Percentiles rank a stretch among this genome's conserved stretches.
Conservation (phyloP, 2,888 invertebrate genomes). For the Sesia bembeciformis region DNA sequence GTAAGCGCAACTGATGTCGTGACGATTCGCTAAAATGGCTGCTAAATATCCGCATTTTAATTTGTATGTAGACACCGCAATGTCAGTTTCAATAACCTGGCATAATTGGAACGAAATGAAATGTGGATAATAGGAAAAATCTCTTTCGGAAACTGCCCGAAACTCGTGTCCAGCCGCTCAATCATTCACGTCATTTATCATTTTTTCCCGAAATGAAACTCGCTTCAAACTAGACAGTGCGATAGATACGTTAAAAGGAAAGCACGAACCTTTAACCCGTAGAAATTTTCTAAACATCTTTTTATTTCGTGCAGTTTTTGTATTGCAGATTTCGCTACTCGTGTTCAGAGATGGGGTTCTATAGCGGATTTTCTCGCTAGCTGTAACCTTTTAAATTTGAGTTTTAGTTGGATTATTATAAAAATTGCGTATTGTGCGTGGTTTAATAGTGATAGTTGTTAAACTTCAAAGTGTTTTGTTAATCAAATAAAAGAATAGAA, state of each 20-base stretch:
- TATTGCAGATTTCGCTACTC: slow-evolving; percentile 26
- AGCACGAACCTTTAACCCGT: slow-evolving; percentile 13
- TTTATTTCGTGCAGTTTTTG: slow-evolving; percentile 53
- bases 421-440: no score
- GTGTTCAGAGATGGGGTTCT: slow-evolving; percentile 24
- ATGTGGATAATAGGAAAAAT: slow-evolving; percentile 40
- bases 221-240: slow-evolving; percentile 57
- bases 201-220: slow-evolving; percentile 57
- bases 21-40: slow-evolving; percentile 50
- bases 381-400: no score
- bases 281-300: slow-evolving; percentile 63
- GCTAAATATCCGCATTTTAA: slow-evolving; percentile 44
- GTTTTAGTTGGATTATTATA: no score
- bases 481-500: no score
- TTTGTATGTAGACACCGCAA: slow-evolving; percentile 32
- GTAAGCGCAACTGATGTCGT: slow-evolving; percentile 9
- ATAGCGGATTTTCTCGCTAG: neutral
- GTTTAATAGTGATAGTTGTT: no score
- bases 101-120: slow-evolving; percentile 29
- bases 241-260: slow-evolving; percentile 61
- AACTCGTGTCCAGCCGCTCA: slow-evolving; percentile 53
- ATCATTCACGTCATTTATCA: slow-evolving; percentile 69
- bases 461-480: no score
- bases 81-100: slow-evolving; percentile 20
- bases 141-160: slow-evolving; percentile 44